These are phyloP conservation scores for Leptopilina syphax DNA, from an alignment of 2,888 invertebrate species.

Conservation along the genomic window DNA sequence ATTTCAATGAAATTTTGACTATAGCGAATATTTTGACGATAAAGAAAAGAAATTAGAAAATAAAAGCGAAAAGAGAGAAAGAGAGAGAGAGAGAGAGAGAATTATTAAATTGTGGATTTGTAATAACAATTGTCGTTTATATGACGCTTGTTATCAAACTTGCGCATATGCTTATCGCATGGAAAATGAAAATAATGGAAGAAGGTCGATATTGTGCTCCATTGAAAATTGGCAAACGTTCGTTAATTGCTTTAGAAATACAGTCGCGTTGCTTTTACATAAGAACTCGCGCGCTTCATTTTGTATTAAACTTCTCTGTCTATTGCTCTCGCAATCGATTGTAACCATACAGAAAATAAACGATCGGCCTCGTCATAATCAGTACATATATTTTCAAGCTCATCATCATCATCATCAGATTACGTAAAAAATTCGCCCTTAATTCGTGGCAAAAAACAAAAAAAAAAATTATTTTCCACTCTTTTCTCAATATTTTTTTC, in stretches of 20 bases:
- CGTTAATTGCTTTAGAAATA: slow-evolving; percentile 21
- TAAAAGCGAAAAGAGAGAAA: too few relatives aligned
- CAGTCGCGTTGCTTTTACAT: slow-evolving; percentile 20
- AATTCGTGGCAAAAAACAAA: not conserved
- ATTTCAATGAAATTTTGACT: too few relatives aligned
- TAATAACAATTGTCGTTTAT: not conserved
- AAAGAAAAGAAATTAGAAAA: too few relatives aligned
- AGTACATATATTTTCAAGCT: not conserved
- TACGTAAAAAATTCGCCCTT: slow-evolving; percentile 28
- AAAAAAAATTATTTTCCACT: not conserved
- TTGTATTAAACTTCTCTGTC: slow-evolving; percentile 18
- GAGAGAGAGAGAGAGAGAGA: not conserved
- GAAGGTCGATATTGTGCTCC: slow-evolving; percentile 12
- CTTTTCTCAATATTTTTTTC: not conserved
- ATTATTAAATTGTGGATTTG: not conserved
- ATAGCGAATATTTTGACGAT: too few relatives aligned
- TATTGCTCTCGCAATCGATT: slow-evolving; percentile 10
- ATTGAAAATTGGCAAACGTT: slow-evolving; percentile 35
- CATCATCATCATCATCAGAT: slow-evolving; percentile 2
- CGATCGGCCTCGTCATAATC: slow-evolving; percentile 23
- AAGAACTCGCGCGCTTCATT: slow-evolving; percentile 6
- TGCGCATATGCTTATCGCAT: not conserved
- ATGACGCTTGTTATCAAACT: not conserved
- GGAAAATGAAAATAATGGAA: slow-evolving; percentile 7
- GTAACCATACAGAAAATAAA: slow-evolving; percentile 36